A percentile compares a stretch with the other conserved stretches of the same genome.
Conservation (phyloP, 2,888 invertebrate genomes). For the Archips crataeganus region DNA sequence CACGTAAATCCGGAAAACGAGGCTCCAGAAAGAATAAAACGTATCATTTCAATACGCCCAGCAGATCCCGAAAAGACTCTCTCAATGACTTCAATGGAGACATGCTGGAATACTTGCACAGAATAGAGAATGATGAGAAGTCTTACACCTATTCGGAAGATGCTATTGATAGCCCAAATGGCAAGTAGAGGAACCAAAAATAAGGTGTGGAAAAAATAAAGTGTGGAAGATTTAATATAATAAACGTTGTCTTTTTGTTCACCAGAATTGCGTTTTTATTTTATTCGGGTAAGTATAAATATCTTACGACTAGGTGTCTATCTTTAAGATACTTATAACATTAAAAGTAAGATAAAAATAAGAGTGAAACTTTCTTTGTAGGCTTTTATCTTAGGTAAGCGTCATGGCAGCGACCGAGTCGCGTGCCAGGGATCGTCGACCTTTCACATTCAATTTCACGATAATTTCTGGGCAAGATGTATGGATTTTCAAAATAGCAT, state of each 20-base stretch:
- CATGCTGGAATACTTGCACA: constrained; percentile 70
- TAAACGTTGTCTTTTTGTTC: background rate
- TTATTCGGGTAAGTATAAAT: background rate
- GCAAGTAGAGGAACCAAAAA: constrained; percentile 46
- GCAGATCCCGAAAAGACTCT: constrained; percentile 70
- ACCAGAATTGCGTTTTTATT: background rate
- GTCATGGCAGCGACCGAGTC: too few relatives aligned
- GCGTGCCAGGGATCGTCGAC: too few relatives aligned
- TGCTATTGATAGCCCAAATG: constrained; percentile 59
- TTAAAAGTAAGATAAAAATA: too few relatives aligned
- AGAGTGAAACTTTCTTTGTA: background rate
- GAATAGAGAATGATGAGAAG: constrained; percentile 69
- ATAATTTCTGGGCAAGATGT: too few relatives aligned
- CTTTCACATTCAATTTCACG: too few relatives aligned
- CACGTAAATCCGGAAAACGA: constrained; percentile 72
- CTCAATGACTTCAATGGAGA: constrained; percentile 71
- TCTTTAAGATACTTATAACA: background rate
- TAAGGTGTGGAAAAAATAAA: background rate
- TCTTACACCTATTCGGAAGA: constrained; percentile 66
- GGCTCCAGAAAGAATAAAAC: constrained; percentile 56
- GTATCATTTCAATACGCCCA: constrained; percentile 64
- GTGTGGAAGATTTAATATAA: background rate
- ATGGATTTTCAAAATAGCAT: too few relatives aligned
- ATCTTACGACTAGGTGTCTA: background rate
- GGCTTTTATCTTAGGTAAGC: too few relatives aligned